Evolutionary conservation across 2,888 invertebrate species (phyloP).

Genomic region (Plutella xylostella): DNA sequence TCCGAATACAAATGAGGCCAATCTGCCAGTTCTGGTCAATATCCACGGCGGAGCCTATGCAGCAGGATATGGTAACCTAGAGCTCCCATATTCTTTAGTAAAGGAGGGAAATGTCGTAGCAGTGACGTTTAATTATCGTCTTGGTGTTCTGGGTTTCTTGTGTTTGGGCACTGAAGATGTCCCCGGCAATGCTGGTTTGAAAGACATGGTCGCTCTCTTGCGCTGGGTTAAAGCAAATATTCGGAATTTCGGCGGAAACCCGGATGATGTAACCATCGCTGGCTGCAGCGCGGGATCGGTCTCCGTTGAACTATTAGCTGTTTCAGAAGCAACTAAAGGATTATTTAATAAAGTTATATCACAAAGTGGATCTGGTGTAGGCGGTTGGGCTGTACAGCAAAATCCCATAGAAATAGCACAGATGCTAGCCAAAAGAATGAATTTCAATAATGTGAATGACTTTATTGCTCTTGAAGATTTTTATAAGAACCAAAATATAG

Average conservation of each 20-base stretch:
- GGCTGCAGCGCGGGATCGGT: conserved; percentile 12
- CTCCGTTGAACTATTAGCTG: conserved; percentile 7
- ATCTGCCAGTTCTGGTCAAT: conserved; percentile 4
- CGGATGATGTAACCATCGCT: conserved; percentile 12
- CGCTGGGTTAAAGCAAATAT: conserved; percentile 13
- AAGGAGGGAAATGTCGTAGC: conserved; percentile 13
- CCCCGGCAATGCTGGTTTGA: conserved; percentile 15
- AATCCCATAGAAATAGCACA: conserved; percentile 8
- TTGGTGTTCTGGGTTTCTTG: conserved; percentile 10
- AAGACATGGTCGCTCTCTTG: conserved; percentile 12
- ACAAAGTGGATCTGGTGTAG: conserved; percentile 6
- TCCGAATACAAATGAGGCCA: neutral
- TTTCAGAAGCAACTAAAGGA: conserved; percentile 7
- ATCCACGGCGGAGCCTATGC: conserved; percentile 4
- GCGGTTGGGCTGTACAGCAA: neutral
- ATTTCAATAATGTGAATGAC: neutral
- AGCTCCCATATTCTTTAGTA: conserved; percentile 17
- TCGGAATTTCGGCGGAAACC: conserved; percentile 12
- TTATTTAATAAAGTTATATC: conserved; percentile 12
- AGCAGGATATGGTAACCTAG: neutral
- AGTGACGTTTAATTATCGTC: conserved; percentile 9
- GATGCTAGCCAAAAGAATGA: neutral
- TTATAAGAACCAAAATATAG: no score
- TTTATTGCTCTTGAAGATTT: neutral
- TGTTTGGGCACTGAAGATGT: conserved; percentile 10